phyloP scores from a whole-genome alignment of 2,888 invertebrate species.

The Pseudoips prasinana region DNA sequence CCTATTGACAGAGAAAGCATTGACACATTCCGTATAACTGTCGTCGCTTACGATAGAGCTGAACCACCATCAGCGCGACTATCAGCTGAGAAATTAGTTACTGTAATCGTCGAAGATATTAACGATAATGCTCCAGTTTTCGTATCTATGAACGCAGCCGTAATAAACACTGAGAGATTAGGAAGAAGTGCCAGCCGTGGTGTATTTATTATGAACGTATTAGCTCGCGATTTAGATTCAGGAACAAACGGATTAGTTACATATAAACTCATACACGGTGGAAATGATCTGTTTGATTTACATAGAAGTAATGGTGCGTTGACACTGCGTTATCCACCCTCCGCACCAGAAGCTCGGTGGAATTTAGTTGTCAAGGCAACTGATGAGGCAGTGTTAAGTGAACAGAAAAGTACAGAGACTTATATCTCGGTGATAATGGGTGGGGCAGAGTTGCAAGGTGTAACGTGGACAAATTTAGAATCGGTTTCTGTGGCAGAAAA shows the following conservation, averaged over 20 bases:
- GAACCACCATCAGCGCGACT: conserved; percentile 86
- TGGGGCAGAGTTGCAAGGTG: conserved; percentile 80
- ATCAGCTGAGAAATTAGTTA: conserved; percentile 94
- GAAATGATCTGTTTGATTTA: conserved; percentile 89
- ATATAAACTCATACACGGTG: conserved; percentile 91
- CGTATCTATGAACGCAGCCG: conserved; percentile 94
- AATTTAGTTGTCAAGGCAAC: conserved; percentile 93
- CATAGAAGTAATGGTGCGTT: conserved; percentile 91
- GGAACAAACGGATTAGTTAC: conserved; percentile 96
- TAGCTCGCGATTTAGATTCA: conserved; percentile 93
- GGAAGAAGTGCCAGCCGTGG: conserved; percentile 79
- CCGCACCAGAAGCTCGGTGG: conserved; percentile 87
- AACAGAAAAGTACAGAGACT: conserved; percentile 92
- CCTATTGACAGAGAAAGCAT: conserved; percentile 95
- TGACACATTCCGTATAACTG: conserved; percentile 93
- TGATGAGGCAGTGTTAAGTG: conserved; percentile 94
- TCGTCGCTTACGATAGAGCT: conserved; percentile 95
- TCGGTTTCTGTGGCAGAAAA: conserved; percentile 94
- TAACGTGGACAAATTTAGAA: conserved; percentile 84
- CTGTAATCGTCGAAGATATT: conserved; percentile 95
- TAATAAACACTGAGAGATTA: conserved; percentile 84
- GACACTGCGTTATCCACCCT: conserved; percentile 82
- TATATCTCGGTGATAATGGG: conserved; percentile 91
- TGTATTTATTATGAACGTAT: conserved; percentile 88
- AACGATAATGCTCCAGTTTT: conserved; percentile 96